Percentiles rank a stretch among this genome's conserved stretches.
Evolutionary conservation across 2,797 vertebrate genomes (phyloP).

Genomic region (Alcedo quadribrachys): DNA sequence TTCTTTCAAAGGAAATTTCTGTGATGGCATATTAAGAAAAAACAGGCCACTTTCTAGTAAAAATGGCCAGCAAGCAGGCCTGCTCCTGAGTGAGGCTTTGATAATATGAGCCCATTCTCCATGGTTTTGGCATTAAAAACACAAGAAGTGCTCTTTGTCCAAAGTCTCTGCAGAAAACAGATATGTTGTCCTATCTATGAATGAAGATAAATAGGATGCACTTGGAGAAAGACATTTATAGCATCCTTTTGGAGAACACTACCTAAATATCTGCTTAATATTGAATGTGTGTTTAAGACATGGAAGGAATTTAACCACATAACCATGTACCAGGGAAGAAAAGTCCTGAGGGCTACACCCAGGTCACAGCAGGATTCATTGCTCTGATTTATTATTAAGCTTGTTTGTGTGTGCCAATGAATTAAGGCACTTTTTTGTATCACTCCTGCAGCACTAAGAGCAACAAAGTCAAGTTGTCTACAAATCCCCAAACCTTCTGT

Average conservation of each 20-base stretch:
- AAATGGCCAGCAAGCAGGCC: neutral
- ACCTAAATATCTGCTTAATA: neutral
- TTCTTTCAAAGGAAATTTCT: constrained; percentile 26
- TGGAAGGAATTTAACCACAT: neutral
- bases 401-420: neutral
- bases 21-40: constrained; percentile 4
- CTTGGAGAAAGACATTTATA: neutral
- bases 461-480: neutral
- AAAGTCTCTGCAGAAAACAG: neutral
- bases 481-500: neutral
- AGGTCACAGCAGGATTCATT: neutral
- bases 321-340: rapidly evolving
- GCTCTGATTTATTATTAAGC: neutral
- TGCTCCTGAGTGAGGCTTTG: neutral
- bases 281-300: neutral
- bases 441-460: neutral
- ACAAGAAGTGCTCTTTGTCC: neutral
- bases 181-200: neutral
- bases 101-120: neutral
- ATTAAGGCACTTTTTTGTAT: neutral
- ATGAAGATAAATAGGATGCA: neutral
- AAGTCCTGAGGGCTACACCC: neutral
- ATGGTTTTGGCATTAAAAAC: neutral
- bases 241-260: neutral
- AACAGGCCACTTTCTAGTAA: neutral